Percentiles rank a stretch among this genome's conserved stretches.
Evolutionary conservation across 1,140 invertebrate genomes (phyloP).

Genomic region (Holotrichia oblita): DNA sequence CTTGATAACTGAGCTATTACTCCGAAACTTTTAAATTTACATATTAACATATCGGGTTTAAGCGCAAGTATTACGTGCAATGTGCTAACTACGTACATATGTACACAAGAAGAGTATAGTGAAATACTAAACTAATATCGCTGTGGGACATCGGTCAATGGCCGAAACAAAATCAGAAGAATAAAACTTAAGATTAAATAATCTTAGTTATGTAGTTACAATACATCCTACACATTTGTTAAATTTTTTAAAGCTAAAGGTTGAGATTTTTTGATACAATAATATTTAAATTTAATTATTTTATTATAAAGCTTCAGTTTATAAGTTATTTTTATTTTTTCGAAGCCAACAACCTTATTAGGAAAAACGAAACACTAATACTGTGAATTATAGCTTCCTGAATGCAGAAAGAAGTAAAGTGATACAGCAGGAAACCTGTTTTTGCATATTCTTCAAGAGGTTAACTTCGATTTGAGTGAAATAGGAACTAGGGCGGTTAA

Average conservation of each 20-base stretch:
- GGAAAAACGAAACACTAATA: too few relatives aligned
- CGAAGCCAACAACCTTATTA: too few relatives aligned
- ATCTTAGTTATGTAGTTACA: too few relatives aligned
- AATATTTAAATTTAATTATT: too few relatives aligned
- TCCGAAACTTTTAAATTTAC: background rate
- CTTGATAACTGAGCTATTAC: conserved; percentile 1
- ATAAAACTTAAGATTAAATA: background rate
- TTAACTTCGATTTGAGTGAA: background rate
- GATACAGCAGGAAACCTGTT: background rate
- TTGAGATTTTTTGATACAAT: too few relatives aligned
- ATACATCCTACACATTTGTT: too few relatives aligned
- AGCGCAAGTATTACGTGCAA: conserved; percentile 11
- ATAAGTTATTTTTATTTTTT: too few relatives aligned
- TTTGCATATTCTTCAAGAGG: background rate
- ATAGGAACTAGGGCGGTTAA: background rate
- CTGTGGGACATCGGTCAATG: conserved; percentile 10
- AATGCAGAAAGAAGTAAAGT: background rate
- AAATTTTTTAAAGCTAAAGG: too few relatives aligned
- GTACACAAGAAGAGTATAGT: background rate
- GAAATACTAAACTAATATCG: conserved; percentile 11
- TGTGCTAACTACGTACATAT: background rate
- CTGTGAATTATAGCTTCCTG: too few relatives aligned
- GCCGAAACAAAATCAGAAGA: conserved; percentile 1
- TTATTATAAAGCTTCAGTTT: too few relatives aligned
- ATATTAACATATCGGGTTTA: conserved; percentile 21